Conservation (phyloP, 2,113 vertebrate species). For the Nothocercus nigrocapillus region DNA sequence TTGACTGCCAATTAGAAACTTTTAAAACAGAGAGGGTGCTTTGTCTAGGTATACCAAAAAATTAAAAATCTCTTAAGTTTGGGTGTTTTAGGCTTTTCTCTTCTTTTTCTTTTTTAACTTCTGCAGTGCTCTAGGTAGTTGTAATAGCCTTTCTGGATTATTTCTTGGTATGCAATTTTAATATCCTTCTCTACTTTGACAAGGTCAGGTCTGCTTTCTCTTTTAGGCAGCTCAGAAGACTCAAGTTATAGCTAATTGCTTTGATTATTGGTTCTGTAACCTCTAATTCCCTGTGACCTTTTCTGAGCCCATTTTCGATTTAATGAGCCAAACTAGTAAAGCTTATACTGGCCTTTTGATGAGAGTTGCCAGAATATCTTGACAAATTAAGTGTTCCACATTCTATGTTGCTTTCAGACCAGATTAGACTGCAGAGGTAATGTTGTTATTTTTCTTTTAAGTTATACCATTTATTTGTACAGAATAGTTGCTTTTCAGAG, state of each 20-base stretch:
- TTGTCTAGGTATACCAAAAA: not conserved
- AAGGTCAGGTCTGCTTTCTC: slow-evolving; percentile 54
- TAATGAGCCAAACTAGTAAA: slow-evolving; percentile 70
- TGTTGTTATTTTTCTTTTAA: slow-evolving; percentile 44
- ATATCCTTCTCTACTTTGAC: slow-evolving; percentile 2
- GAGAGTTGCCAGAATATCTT: slow-evolving; percentile 46
- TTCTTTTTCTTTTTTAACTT: not conserved
- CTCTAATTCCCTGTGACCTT: slow-evolving; percentile 65
- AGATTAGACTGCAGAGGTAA: slow-evolving; percentile 20
- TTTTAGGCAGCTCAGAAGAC: slow-evolving; percentile 47
- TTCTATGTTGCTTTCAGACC: not conserved
- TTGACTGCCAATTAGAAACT: not conserved
- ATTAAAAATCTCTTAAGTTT: not conserved
- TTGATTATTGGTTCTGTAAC: slow-evolving; percentile 71
- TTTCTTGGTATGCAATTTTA: slow-evolving; percentile 36
- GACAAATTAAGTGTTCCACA: slow-evolving; percentile 57
- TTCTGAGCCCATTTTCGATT: slow-evolving; percentile 61
- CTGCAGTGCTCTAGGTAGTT: not conserved
- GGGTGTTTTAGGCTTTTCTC: not conserved
- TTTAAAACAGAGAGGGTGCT: not conserved
- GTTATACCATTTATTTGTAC: slow-evolving; percentile 30
- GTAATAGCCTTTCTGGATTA: not conserved
- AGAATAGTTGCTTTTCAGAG: slow-evolving; percentile 12
- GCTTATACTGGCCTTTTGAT: slow-evolving; percentile 54
- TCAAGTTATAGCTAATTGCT: slow-evolving; percentile 71